Conservation (phyloP, 2,113 vertebrate species). For the Laterallus jamaicensis region DNA sequence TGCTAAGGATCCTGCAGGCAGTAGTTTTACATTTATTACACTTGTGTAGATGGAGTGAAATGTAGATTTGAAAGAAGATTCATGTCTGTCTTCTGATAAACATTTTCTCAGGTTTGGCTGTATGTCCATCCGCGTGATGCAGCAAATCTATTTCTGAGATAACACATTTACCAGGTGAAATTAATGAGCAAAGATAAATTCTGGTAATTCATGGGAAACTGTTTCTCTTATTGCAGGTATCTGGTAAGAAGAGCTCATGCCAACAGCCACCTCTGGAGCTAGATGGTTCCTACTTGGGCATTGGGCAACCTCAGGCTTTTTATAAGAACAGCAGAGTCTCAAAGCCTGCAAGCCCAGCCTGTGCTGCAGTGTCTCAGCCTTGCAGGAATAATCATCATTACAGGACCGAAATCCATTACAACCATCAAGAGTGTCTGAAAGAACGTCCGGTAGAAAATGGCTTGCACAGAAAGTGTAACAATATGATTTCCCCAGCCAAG, state of each 20-base stretch:
- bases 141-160: background rate
- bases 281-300: slow-evolving; percentile 60
- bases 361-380: background rate
- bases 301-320: slow-evolving; percentile 1
- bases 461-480: slow-evolving; percentile 39
- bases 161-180: background rate
- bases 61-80: slow-evolving; percentile 53
- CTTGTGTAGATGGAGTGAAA: slow-evolving; percentile 51
- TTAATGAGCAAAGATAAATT: background rate
- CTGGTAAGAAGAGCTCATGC: slow-evolving; percentile 27
- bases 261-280: slow-evolving; percentile 20
- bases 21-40: slow-evolving; percentile 60
- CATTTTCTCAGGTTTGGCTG: background rate
- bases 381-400: slow-evolving; percentile 46
- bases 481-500: slow-evolving; percentile 5
- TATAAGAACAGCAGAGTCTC: slow-evolving; percentile 29
- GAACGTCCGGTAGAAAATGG: background rate
- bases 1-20: slow-evolving; percentile 40
- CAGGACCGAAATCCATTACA: background rate
- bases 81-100: slow-evolving; percentile 31
- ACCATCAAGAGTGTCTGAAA: background rate
- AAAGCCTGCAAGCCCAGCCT: slow-evolving; percentile 18
- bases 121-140: background rate
- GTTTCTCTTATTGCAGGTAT: slow-evolving; percentile 62
- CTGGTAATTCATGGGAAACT: background rate